A percentile compares a stretch with the other conserved stretches of the same genome.
These are phyloP conservation scores for Parnassius orleans DNA, from an alignment of 2,888 invertebrate species.

Conservation along the genomic window DNA sequence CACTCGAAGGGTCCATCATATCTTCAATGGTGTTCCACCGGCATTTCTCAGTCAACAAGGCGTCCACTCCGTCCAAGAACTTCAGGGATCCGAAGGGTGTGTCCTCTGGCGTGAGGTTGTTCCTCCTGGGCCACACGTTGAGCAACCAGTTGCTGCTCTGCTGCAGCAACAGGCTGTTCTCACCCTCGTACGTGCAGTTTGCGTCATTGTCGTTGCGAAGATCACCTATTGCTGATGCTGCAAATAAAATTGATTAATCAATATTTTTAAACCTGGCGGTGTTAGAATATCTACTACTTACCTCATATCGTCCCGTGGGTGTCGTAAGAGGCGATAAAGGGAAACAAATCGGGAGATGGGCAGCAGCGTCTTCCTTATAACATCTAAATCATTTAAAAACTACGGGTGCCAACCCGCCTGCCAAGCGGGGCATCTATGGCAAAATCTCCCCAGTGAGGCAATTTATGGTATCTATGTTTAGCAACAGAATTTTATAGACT, in stretches of 20 bases:
- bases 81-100: conserved; percentile 84
- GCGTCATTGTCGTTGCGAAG: conserved; percentile 91
- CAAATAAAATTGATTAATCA: neutral
- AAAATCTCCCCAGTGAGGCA: too few species aligned
- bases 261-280: too few species aligned
- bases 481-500: too few species aligned
- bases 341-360: too few species aligned
- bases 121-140: conserved; percentile 76
- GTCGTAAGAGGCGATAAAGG: too few species aligned
- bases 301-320: too few species aligned
- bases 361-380: too few species aligned
- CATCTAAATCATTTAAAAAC: too few species aligned
- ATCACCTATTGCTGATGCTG: conserved; percentile 87
- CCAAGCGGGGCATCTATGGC: too few species aligned
- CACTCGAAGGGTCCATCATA: conserved; percentile 76
- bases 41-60: conserved; percentile 79
- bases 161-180: conserved; percentile 93
- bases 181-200: conserved; percentile 94
- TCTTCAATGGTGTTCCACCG: conserved; percentile 68
- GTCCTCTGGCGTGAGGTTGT: conserved; percentile 55
- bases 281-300: too few species aligned
- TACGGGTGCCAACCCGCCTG: too few species aligned
- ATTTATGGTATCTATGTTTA: too few species aligned
- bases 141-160: conserved; percentile 94
- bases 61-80: conserved; percentile 82